Evolutionary conservation across 1,140 invertebrate species (phyloP).

Genomic region (Ruditapes philippinarum): DNA sequence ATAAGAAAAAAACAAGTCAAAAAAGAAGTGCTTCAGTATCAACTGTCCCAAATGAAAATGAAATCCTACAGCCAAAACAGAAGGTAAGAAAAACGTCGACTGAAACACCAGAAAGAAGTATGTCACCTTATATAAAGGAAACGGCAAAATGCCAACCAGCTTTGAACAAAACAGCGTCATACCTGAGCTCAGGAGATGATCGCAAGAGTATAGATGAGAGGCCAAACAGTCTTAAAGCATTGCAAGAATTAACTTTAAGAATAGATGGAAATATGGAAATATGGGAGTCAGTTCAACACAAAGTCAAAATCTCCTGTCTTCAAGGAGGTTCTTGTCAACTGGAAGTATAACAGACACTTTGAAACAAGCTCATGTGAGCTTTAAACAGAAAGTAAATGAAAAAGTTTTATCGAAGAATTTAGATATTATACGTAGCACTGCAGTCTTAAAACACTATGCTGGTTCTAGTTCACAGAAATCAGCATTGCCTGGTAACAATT

Average conservation of each 20-base stretch:
- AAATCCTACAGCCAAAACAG: not conserved
- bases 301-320: not conserved
- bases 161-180: not conserved
- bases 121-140: not conserved
- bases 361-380: not conserved
- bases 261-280: not conserved
- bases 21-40: not conserved
- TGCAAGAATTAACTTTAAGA: not conserved
- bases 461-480: no score
- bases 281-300: no score
- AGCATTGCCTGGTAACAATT: no score
- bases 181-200: not conserved
- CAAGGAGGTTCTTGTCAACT: not conserved
- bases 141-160: not conserved
- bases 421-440: not conserved
- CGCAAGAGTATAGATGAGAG: not conserved
- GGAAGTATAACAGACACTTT: not conserved
- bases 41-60: not conserved
- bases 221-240: conserved; percentile 11
- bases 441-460: not conserved
- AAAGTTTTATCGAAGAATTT: no score
- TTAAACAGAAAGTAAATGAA: not conserved
- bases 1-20: not conserved
- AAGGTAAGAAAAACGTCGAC: not conserved
- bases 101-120: not conserved